A percentile compares a stretch with the other conserved stretches of the same genome.
These are phyloP conservation scores for Paedocypris micromegethes DNA, from an alignment of 2,797 vertebrate genomes.

Conservation along the genomic window DNA sequence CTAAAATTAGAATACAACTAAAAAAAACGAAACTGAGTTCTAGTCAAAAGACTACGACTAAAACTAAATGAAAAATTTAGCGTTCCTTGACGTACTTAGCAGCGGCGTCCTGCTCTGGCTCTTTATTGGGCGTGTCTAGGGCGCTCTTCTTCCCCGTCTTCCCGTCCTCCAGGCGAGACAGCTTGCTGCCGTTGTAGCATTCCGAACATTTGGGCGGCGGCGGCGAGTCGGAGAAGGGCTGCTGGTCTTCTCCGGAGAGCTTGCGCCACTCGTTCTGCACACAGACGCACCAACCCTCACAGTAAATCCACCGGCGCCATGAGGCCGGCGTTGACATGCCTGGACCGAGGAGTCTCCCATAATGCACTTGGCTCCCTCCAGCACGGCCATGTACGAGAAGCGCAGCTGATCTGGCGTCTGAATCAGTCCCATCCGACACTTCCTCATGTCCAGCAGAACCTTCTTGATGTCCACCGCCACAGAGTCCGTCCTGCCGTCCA, in stretches of 20 bases:
- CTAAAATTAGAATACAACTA: too few relatives aligned
- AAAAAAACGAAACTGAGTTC: too few relatives aligned
- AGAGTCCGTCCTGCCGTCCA: constrained; percentile 81
- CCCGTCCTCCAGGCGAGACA: constrained; percentile 63
- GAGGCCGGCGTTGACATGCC: constrained; percentile 58
- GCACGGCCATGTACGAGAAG: constrained; percentile 91
- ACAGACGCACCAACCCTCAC: not conserved
- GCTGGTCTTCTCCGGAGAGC: constrained; percentile 85
- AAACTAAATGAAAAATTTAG: not conserved
- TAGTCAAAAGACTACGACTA: too few relatives aligned
- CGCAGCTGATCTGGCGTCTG: constrained; percentile 95
- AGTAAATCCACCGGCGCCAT: not conserved
- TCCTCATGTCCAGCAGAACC: constrained; percentile 91
- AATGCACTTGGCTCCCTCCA: constrained; percentile 88
- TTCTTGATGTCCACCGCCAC: constrained; percentile 86
- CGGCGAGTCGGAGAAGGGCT: constrained; percentile 70
- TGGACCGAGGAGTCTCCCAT: constrained; percentile 88
- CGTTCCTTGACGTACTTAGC: constrained; percentile 71
- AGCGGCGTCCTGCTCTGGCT: constrained; percentile 67
- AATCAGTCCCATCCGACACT: constrained; percentile 93
- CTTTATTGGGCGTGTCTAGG: constrained; percentile 57
- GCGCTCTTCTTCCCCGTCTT: constrained; percentile 63
- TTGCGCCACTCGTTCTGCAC: constrained; percentile 82
- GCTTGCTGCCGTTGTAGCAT: constrained; percentile 77
- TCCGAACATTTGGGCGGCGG: constrained; percentile 70